Percentiles rank a stretch among this genome's conserved stretches.
Conservation (phyloP, 2,888 invertebrate species). For the Cataglyphis livida region DNA sequence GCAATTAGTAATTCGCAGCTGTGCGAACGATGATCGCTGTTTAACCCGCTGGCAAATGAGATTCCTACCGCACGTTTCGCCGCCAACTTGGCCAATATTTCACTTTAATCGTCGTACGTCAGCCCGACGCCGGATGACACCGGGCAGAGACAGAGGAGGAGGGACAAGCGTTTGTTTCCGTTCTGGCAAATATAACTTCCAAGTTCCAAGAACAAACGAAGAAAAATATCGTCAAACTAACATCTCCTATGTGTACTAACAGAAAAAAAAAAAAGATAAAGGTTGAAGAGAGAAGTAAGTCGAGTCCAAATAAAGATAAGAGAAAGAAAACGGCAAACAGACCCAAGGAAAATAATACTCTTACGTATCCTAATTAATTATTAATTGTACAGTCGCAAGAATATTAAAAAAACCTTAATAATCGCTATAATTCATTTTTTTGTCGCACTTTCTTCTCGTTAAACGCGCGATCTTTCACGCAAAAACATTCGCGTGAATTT, state of each 20-base stretch:
- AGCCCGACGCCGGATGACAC: slow-evolving; percentile 54
- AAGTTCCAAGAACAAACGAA: background rate
- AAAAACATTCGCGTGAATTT: slow-evolving; percentile 60
- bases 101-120: slow-evolving; percentile 61
- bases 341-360: background rate
- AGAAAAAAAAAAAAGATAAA: background rate
- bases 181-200: slow-evolving; percentile 14
- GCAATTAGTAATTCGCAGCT: slow-evolving; percentile 67
- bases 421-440: background rate
- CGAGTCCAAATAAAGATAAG: background rate
- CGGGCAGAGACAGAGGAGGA: slow-evolving; percentile 31
- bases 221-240: slow-evolving; percentile 5
- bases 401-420: slow-evolving; percentile 49
- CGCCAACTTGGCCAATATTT: slow-evolving; percentile 64
- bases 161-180: slow-evolving; percentile 32
- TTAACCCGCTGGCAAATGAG: slow-evolving; percentile 61
- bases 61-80: slow-evolving; percentile 58
- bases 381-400: slow-evolving; percentile 27
- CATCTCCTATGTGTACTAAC: background rate
- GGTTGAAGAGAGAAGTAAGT: background rate
- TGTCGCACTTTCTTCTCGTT: slow-evolving; percentile 46
- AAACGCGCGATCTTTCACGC: slow-evolving; percentile 11
- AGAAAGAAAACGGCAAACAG: background rate
- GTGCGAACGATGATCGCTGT: slow-evolving; percentile 59
- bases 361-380: slow-evolving; percentile 1